Evolutionary conservation across 2,888 invertebrate species (phyloP).

Genomic region (Podotricha telesiphe): DNA sequence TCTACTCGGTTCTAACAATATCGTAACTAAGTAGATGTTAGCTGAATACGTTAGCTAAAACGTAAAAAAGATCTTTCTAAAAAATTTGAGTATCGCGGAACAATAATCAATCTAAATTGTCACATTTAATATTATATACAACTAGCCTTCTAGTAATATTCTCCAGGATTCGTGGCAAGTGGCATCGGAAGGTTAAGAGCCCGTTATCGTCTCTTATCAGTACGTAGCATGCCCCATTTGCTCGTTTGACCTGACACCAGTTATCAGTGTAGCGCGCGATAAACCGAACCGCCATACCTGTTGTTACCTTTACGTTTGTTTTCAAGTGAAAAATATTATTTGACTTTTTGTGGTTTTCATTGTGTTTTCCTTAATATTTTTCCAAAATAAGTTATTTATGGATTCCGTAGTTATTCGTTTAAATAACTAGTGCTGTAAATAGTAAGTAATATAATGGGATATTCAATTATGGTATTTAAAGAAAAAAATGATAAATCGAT

Average conservation of each 20-base stretch:
- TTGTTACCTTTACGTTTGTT: constrained; percentile 63
- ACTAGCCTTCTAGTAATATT: constrained; percentile 36
- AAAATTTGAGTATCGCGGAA: background rate
- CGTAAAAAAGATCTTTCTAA: background rate
- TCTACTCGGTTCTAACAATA: background rate
- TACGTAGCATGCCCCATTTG: constrained; percentile 78
- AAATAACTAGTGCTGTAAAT: background rate
- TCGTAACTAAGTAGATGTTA: background rate
- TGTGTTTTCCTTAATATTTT: constrained; percentile 6
- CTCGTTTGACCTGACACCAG: constrained; percentile 83
- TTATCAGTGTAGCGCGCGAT: constrained; percentile 80
- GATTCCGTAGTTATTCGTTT: background rate
- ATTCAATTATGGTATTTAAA: background rate
- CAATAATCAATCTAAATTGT: background rate
- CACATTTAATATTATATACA: background rate
- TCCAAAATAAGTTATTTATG: background rate
- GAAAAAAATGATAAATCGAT: background rate
- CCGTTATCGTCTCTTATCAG: constrained; percentile 79
- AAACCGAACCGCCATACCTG: constrained; percentile 73
- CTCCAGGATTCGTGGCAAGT: constrained; percentile 60
- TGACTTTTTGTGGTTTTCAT: constrained; percentile 12
- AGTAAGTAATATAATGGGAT: background rate
- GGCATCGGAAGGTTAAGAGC: constrained; percentile 81
- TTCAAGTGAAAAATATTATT: constrained; percentile 37
- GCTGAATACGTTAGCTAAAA: background rate